Evolutionary conservation across 2,113 vertebrate species (phyloP).

Genomic region (Brachypteracias leptosomus): DNA sequence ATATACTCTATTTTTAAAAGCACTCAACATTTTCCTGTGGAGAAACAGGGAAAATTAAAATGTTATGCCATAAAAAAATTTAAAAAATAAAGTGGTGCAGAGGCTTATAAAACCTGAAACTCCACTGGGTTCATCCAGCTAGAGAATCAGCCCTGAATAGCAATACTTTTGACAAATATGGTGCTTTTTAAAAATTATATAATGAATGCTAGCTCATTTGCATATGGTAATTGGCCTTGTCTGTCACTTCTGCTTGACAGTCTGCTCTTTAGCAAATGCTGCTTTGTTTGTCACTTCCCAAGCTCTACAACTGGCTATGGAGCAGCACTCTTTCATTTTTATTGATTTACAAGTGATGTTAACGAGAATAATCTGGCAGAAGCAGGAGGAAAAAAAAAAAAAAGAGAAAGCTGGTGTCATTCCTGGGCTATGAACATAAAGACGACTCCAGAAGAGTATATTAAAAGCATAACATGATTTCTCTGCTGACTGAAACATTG

Average conservation of each 20-base stretch:
- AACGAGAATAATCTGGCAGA: slow-evolving; percentile 8
- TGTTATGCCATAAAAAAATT: not conserved
- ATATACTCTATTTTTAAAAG: not conserved
- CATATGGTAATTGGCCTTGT: slow-evolving; percentile 48
- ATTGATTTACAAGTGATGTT: slow-evolving; percentile 22
- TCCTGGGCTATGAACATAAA: not conserved
- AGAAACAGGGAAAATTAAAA: not conserved
- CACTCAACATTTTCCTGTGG: not conserved
- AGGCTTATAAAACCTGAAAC: not conserved
- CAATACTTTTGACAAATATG: slow-evolving; percentile 7
- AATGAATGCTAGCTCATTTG: not conserved
- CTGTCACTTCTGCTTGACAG: slow-evolving; percentile 31
- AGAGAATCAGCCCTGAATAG: not conserved
- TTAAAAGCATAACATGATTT: not conserved
- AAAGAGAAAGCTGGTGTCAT: not conserved
- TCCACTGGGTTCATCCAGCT: not conserved
- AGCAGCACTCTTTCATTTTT: not conserved
- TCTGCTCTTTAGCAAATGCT: slow-evolving; percentile 33
- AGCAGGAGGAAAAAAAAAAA: not conserved
- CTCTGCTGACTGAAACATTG: not conserved
- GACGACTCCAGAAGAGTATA: not conserved
- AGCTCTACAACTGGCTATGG: not conserved
- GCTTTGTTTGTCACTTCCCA: slow-evolving; percentile 5
- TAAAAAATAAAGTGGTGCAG: not conserved
- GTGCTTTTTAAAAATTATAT: not conserved